Conservation (phyloP, 2,113 vertebrate genomes). For the Boleophthalmus pectinirostris region DNA sequence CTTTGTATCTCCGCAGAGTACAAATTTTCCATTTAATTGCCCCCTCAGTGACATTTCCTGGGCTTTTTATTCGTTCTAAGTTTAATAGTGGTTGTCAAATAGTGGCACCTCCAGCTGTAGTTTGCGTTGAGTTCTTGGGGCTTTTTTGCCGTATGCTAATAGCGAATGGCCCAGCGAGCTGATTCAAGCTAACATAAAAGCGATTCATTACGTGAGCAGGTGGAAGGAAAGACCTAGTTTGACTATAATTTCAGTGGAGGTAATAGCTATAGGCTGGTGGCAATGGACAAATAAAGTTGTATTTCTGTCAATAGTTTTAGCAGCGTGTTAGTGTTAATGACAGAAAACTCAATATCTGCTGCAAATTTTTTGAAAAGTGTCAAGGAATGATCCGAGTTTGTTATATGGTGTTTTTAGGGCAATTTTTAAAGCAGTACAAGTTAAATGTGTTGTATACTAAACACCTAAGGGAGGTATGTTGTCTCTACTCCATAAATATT, state of each 20-base stretch:
- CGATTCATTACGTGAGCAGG: constrained; percentile 6
- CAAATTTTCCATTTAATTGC: constrained; percentile 9
- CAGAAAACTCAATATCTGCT: background rate
- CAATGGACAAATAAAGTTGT: background rate
- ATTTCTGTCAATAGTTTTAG: background rate
- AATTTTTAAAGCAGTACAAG: background rate
- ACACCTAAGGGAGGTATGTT: background rate
- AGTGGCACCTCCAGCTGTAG: background rate
- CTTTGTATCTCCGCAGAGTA: constrained; percentile 8
- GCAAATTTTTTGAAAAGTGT: background rate
- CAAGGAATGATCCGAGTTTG: background rate
- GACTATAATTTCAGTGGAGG: background rate
- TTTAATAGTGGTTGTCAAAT: constrained; percentile 6
- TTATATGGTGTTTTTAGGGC: background rate
- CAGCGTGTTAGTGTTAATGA: background rate
- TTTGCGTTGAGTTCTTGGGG: background rate
- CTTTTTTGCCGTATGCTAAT: constrained; percentile 1
- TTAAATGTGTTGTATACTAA: background rate
- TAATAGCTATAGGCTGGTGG: background rate
- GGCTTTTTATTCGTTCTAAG: background rate
- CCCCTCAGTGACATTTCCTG: background rate
- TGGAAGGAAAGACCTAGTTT: background rate
- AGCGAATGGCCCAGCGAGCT: background rate
- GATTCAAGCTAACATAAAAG: constrained; percentile 1
- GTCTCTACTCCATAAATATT: background rate